A percentile compares a stretch with the other conserved stretches of the same genome.
These are phyloP conservation scores for Pardosa pseudoannulata DNA, from an alignment of 2,888 invertebrate species.

Conservation along the genomic window DNA sequence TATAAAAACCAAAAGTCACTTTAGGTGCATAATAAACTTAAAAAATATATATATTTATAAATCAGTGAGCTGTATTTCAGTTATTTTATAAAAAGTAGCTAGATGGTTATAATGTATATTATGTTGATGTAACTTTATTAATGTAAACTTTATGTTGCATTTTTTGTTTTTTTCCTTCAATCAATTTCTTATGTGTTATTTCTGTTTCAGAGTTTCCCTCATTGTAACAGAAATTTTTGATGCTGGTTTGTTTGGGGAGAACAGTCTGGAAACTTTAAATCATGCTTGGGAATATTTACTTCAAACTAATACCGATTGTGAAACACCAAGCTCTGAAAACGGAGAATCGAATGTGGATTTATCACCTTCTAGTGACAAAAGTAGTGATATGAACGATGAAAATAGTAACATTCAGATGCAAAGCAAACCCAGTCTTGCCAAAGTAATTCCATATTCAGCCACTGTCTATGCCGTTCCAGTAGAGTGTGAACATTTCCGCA, in stretches of 20 bases:
- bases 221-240: slow-evolving; percentile 89
- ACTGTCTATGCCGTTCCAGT: slow-evolving; percentile 83
- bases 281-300: slow-evolving; percentile 84
- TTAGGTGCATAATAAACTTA: too few species aligned
- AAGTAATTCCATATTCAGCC: slow-evolving; percentile 82
- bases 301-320: slow-evolving; percentile 10
- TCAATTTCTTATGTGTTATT: too few species aligned
- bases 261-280: slow-evolving; percentile 82
- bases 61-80: too few species aligned
- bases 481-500: slow-evolving; percentile 80
- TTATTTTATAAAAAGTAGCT: too few species aligned
- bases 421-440: slow-evolving; percentile 76
- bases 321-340: slow-evolving; percentile 24
- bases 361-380: slow-evolving; percentile 1
- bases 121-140: too few species aligned
- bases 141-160: too few species aligned
- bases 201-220: slow-evolving; percentile 80
- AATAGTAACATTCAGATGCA: not conserved
- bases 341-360: not conserved
- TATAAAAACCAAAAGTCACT: too few species aligned
- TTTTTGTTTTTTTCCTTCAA: too few species aligned
- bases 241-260: slow-evolving; percentile 87
- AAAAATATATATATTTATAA: too few species aligned
- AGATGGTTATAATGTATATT: too few species aligned
- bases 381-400: slow-evolving; percentile 70